Conservation (phyloP, 1,140 invertebrate genomes). For the Drosophila subobscura region DNA sequence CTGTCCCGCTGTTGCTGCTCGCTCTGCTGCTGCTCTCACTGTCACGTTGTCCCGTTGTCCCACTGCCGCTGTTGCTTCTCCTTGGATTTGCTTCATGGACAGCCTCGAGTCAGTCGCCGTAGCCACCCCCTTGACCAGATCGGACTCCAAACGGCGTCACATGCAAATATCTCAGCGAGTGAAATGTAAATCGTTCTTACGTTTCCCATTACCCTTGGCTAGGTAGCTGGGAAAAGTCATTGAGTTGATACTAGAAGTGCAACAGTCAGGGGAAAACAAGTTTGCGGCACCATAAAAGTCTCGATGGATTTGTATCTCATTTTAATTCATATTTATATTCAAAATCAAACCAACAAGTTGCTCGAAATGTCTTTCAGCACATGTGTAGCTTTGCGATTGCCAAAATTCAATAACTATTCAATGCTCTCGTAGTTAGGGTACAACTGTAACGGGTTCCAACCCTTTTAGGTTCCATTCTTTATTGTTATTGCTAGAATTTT, state of each 20-base stretch:
- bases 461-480: not conserved
- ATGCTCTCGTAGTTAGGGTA: not conserved
- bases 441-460: not conserved
- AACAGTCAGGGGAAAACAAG: not conserved
- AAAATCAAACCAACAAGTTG: too few relatives aligned
- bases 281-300: not conserved
- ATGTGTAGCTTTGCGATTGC: too few relatives aligned
- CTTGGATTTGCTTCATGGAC: slow-evolving; percentile 41
- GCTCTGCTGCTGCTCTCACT: not conserved
- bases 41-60: slow-evolving; percentile 12
- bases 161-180: slow-evolving; percentile 52
- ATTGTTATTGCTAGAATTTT: slow-evolving; percentile 33
- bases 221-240: not conserved
- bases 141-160: slow-evolving; percentile 30
- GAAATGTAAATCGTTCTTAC: slow-evolving; percentile 37
- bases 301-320: too few relatives aligned
- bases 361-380: too few relatives aligned
- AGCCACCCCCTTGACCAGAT: slow-evolving; percentile 59
- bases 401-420: too few relatives aligned
- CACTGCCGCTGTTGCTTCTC: slow-evolving; percentile 11
- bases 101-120: slow-evolving; percentile 44
- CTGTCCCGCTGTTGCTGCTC: too few relatives aligned
- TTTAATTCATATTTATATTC: too few relatives aligned
- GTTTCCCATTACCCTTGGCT: slow-evolving; percentile 2
- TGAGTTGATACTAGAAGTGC: not conserved